These are phyloP conservation scores for Conops quadrifasciatus DNA, from an alignment of 2,888 invertebrate species.

Conservation along the genomic window DNA sequence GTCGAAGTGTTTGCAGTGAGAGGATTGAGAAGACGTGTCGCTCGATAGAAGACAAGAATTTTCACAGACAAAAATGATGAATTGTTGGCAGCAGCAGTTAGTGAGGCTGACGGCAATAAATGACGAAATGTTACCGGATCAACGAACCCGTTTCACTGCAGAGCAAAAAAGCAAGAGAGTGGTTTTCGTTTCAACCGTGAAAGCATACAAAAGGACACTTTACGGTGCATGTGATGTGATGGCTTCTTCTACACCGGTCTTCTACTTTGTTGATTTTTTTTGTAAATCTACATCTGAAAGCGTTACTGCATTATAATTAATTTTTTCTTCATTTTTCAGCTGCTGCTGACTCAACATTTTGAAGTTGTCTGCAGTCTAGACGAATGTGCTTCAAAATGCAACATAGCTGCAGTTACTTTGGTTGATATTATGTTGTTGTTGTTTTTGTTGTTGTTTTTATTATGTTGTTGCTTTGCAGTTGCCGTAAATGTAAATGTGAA, in stretches of 20 bases:
- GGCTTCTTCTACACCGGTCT: neutral
- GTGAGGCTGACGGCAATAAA: slow-evolving; percentile 11
- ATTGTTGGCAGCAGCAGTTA: slow-evolving; percentile 1
- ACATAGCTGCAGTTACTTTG: neutral
- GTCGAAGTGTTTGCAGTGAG: slow-evolving; percentile 17
- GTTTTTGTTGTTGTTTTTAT: too few species aligned
- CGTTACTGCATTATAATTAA: slow-evolving; percentile 31
- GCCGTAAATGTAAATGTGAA: too few species aligned
- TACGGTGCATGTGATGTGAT: slow-evolving; percentile 30
- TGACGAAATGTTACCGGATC: slow-evolving; percentile 15
- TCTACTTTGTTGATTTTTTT: neutral
- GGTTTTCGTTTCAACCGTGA: slow-evolving; percentile 16
- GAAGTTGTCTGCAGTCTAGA: slow-evolving; percentile 29
- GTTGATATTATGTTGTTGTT: too few species aligned
- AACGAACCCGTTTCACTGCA: neutral
- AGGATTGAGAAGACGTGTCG: neutral
- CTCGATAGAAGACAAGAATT: slow-evolving; percentile 3
- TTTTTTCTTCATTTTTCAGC: neutral
- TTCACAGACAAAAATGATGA: slow-evolving; percentile 23
- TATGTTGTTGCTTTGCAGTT: too few species aligned
- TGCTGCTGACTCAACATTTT: slow-evolving; percentile 6
- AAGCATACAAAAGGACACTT: slow-evolving; percentile 29
- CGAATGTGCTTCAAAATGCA: slow-evolving; percentile 27
- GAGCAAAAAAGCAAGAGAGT: neutral
- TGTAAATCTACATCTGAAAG: slow-evolving; percentile 10